Conservation (phyloP, 2,797 vertebrate genomes). For the Ceyx erithaca region DNA sequence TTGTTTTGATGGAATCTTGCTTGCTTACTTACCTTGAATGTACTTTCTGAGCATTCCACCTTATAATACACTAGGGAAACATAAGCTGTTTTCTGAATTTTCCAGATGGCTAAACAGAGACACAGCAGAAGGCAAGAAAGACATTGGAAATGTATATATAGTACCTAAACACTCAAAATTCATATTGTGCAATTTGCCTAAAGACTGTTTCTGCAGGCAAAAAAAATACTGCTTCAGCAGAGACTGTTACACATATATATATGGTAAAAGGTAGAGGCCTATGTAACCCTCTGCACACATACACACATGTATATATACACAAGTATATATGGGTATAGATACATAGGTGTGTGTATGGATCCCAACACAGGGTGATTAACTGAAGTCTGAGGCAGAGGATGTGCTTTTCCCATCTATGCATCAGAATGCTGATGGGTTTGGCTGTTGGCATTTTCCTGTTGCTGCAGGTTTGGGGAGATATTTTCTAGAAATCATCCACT, state of each 20-base stretch:
- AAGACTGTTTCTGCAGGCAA: background rate
- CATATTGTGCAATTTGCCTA: background rate
- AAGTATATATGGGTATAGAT: rapidly evolving
- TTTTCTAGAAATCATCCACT: background rate
- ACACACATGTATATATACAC: rapidly evolving
- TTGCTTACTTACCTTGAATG: background rate
- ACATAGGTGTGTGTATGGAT: background rate
- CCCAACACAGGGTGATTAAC: background rate
- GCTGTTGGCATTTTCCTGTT: background rate
- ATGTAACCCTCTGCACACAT: background rate
- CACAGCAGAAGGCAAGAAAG: background rate
- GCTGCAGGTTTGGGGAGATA: background rate
- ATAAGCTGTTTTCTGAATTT: background rate
- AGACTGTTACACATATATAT: background rate
- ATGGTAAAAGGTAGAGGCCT: background rate
- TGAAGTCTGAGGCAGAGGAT: background rate
- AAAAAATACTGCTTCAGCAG: background rate
- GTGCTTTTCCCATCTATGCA: background rate
- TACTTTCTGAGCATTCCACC: background rate
- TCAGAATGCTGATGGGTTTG: background rate
- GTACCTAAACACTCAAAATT: background rate
- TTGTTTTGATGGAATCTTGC: background rate
- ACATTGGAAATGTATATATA: background rate
- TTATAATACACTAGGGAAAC: background rate
- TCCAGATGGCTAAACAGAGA: background rate